A percentile compares a stretch with the other conserved stretches of the same genome.
These are phyloP conservation scores for Phytoseiulus persimilis DNA, from an alignment of 2,888 invertebrate genomes.

Conservation along the genomic window DNA sequence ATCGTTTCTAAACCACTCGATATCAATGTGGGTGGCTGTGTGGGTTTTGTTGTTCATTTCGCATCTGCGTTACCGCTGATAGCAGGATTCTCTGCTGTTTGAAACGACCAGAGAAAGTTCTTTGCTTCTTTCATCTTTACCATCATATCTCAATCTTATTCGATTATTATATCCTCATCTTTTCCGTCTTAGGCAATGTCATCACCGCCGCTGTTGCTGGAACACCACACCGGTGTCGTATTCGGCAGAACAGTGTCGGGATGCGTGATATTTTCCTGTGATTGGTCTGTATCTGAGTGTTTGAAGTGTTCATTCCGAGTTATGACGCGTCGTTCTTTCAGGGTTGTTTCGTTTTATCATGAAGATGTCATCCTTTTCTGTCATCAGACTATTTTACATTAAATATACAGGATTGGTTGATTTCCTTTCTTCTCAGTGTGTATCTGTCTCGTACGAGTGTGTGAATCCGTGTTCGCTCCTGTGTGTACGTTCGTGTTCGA, in stretches of 20 bases:
- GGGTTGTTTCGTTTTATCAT: not conserved
- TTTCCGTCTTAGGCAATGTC: not conserved
- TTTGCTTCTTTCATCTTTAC: not conserved
- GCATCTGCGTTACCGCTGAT: not conserved
- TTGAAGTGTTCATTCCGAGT: not conserved
- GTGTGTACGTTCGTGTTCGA: not conserved
- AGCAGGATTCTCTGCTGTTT: not conserved
- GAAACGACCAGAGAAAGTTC: not conserved
- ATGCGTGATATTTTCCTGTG: not conserved
- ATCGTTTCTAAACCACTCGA: not conserved
- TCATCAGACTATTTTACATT: not conserved
- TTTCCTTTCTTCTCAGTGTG: not conserved
- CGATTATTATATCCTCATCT: not conserved
- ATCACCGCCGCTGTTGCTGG: not conserved
- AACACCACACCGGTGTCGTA: not conserved
- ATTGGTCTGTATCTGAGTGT: not conserved
- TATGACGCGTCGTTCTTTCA: not conserved
- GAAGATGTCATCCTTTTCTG: not conserved
- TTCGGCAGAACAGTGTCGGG: not conserved
- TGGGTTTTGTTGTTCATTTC: slow-evolving; percentile 5
- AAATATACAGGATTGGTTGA: not conserved
- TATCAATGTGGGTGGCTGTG: not conserved
- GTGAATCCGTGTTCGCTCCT: not conserved
- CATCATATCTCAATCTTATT: not conserved
- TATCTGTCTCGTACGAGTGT: not conserved